phyloP scores from a whole-genome alignment of 2,797 vertebrate species.

The Argyrosomus regius region DNA sequence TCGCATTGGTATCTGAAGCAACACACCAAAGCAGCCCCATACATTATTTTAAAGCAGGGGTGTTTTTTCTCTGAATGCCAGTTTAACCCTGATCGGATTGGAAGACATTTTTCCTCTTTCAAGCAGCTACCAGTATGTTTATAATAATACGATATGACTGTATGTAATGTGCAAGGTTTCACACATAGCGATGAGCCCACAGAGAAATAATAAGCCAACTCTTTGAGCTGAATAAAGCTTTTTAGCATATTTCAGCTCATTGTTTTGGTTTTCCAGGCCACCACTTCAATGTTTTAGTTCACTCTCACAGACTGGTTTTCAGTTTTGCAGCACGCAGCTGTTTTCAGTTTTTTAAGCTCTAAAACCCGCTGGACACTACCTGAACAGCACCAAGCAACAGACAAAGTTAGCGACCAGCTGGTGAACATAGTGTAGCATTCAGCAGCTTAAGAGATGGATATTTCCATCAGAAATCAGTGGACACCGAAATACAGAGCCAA shows the following conservation, averaged over 20 bases:
- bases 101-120: conserved; percentile 2
- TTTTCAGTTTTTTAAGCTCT: neutral
- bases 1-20: conserved; percentile 7
- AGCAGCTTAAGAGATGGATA: neutral
- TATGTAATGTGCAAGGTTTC: neutral
- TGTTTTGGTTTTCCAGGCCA: neutral
- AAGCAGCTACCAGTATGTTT: neutral
- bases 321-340: no score
- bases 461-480: neutral
- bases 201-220: neutral
- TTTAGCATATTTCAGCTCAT: neutral
- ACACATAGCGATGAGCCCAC: neutral
- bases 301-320: neutral
- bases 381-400: neutral
- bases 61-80: neutral
- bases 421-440: neutral
- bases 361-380: neutral
- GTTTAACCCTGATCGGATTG: neutral
- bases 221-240: neutral
- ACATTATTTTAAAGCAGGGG: neutral
- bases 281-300: neutral
- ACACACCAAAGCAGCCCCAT: neutral
- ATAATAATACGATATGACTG: neutral
- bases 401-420: neutral
- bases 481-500: neutral